Percentiles rank a stretch among this genome's conserved stretches.
Conservation (phyloP, 1,140 invertebrate species). For the Drosophila neocordata region DNA sequence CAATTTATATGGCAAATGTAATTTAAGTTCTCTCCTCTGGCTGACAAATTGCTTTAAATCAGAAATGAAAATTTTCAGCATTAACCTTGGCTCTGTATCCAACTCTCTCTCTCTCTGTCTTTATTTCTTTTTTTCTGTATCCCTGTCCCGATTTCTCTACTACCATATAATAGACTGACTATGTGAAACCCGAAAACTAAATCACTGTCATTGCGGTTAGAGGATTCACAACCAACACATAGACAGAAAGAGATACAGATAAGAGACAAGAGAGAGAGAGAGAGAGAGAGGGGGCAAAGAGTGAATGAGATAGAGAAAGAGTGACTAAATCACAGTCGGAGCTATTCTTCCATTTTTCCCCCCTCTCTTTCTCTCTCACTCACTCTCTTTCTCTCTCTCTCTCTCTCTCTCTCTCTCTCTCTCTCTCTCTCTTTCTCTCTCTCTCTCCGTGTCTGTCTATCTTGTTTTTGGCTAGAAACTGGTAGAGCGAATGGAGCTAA, state of each 20-base stretch:
- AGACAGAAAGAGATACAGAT: slow-evolving; percentile 14
- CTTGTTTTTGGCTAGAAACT: slow-evolving; percentile 3
- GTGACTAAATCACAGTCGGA: slow-evolving; percentile 39
- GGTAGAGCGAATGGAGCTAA: slow-evolving; percentile 20
- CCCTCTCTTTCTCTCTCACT: not conserved
- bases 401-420: not conserved
- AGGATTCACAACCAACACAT: slow-evolving; percentile 56
- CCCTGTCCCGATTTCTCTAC: slow-evolving; percentile 22
- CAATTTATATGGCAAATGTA: slow-evolving; percentile 52
- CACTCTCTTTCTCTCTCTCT: not conserved
- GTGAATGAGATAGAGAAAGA: too few relatives aligned
- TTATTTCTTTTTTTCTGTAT: not conserved
- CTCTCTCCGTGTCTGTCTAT: not conserved
- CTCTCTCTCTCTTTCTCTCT: not conserved
- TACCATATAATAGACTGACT: slow-evolving; percentile 64
- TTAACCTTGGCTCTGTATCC: slow-evolving; percentile 47
- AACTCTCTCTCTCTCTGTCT: not conserved
- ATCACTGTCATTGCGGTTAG: slow-evolving; percentile 74
- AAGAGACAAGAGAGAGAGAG: not conserved
- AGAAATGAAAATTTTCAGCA: slow-evolving; percentile 56
- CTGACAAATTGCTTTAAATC: slow-evolving; percentile 59
- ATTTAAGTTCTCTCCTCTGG: slow-evolving; percentile 44
- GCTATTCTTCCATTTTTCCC: slow-evolving; percentile 2
- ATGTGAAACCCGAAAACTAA: slow-evolving; percentile 73
- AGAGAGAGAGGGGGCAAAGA: slow-evolving; percentile 14